Conservation (phyloP, 2,113 vertebrate genomes). For the Myrmophylax atrothorax region DNA sequence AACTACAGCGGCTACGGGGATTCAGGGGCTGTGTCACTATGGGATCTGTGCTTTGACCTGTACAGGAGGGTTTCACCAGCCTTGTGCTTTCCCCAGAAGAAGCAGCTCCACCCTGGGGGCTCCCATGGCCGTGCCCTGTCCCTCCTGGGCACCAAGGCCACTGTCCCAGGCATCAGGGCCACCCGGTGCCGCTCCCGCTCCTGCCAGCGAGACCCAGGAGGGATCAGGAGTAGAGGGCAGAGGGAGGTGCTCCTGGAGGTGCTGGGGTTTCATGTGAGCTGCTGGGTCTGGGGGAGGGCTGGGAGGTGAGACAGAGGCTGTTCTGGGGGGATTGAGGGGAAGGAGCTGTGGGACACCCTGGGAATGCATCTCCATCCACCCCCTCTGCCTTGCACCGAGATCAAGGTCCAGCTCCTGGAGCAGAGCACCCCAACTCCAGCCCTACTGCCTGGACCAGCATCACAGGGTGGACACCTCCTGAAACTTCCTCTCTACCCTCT, state of each 20-base stretch:
- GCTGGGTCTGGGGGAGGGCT: neutral
- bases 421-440: neutral
- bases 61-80: neutral
- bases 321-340: neutral
- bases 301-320: neutral
- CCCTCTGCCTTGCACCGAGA: neutral
- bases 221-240: neutral
- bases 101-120: neutral
- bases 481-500: neutral
- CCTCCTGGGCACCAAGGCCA: neutral
- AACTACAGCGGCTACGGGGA: slow-evolving; percentile 13
- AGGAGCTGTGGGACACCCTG: rapidly evolving
- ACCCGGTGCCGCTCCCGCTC: neutral
- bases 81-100: neutral
- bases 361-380: rapidly evolving
- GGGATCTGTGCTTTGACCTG: slow-evolving; percentile 43
- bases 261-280: neutral
- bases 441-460: rapidly evolving
- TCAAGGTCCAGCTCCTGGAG: neutral
- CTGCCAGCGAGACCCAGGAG: neutral
- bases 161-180: neutral
- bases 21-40: neutral
- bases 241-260: neutral
- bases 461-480: neutral
- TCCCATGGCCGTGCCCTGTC: rapidly evolving